These are phyloP conservation scores for Mystacornis crossleyi DNA, from an alignment of 2,113 vertebrate genomes.

Conservation along the genomic window DNA sequence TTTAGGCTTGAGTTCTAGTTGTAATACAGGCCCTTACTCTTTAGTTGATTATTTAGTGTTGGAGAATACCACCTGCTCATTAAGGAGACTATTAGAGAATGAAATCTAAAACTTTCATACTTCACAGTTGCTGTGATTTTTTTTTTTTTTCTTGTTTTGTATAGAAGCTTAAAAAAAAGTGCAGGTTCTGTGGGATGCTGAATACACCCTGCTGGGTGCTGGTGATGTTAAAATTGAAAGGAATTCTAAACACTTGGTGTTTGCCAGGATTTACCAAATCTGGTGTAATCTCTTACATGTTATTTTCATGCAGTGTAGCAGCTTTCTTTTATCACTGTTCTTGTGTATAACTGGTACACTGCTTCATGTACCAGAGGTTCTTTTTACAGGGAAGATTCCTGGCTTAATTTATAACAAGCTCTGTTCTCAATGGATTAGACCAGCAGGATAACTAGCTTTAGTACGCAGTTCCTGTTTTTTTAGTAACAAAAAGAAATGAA, in stretches of 20 bases:
- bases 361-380: background rate
- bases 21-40: background rate
- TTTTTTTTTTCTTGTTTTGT: too few relatives aligned
- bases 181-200: background rate
- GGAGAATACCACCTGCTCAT: background rate
- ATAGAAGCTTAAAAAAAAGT: too few relatives aligned
- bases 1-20: background rate
- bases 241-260: background rate
- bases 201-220: background rate
- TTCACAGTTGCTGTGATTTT: background rate
- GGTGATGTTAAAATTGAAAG: background rate
- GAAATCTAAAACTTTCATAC: background rate
- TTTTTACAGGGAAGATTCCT: background rate
- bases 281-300: background rate
- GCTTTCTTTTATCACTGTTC: background rate
- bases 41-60: background rate
- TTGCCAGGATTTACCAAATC: background rate
- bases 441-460: background rate
- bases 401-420: constrained; percentile 14
- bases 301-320: background rate
- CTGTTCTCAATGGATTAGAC: background rate
- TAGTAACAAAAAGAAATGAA: background rate
- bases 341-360: background rate
- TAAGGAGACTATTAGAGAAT: background rate
- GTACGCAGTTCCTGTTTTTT: background rate